These are phyloP conservation scores for Parnassius apollo DNA, from an alignment of 2,888 invertebrate genomes.

Conservation along the genomic window DNA sequence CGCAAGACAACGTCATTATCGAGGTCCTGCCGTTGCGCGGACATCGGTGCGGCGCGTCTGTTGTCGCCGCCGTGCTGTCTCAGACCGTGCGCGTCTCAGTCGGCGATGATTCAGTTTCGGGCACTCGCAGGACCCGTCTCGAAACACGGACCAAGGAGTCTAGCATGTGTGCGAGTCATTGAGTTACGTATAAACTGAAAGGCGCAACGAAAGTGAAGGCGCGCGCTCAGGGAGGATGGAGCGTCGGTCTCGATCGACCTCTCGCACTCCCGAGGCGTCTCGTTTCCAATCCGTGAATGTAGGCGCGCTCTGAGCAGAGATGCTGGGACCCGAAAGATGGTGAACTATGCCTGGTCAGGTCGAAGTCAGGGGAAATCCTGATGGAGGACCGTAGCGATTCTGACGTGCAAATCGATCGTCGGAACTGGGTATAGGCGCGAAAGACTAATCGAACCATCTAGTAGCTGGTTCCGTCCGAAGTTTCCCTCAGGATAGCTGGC, in stretches of 20 bases:
- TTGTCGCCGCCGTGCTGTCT: conserved; percentile 34
- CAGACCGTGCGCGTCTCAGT: too few species aligned
- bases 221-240: too few species aligned
- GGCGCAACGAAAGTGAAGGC: conserved; percentile 44
- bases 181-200: conserved; percentile 8
- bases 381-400: conserved; percentile 86
- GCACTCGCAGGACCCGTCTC: conserved; percentile 33
- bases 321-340: conserved; percentile 85
- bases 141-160: conserved; percentile 15
- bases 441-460: conserved; percentile 84
- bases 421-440: conserved; percentile 87
- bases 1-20: conserved; percentile 44
- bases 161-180: conserved; percentile 62
- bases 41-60: conserved; percentile 13
- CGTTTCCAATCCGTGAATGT: too few species aligned
- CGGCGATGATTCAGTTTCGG: too few species aligned
- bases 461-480: too few species aligned
- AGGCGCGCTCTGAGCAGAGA: conserved; percentile 42
- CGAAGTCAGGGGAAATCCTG: conserved; percentile 83
- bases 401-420: conserved; percentile 82
- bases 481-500: too few species aligned
- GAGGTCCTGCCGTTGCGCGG: conserved; percentile 32
- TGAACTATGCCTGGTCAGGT: conserved; percentile 14
- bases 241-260: conserved; percentile 36
- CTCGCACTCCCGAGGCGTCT: conserved; percentile 76